Conservation (phyloP, 2,113 vertebrate genomes). For the Echinops telfairi region DNA sequence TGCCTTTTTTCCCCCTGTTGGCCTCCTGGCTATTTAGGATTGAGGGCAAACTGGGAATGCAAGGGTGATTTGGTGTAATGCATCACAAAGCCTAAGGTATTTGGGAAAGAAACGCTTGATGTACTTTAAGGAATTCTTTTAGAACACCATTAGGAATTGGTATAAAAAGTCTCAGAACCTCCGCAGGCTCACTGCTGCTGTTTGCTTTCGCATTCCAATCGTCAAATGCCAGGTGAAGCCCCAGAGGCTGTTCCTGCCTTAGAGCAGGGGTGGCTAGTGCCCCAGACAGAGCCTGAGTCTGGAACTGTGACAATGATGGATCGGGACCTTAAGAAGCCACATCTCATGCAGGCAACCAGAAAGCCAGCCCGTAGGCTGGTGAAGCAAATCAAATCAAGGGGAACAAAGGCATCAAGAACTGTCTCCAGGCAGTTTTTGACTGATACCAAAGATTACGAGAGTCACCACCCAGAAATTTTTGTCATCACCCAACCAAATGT, state of each 20-base stretch:
- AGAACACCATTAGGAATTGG: too few relatives aligned
- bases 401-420: slow-evolving; percentile 92
- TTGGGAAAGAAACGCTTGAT: too few relatives aligned
- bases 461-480: slow-evolving; percentile 96
- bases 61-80: too few relatives aligned
- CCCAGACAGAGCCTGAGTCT: too few relatives aligned
- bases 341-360: slow-evolving; percentile 92
- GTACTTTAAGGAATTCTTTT: too few relatives aligned
- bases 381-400: slow-evolving; percentile 89
- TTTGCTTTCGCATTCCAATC: too few relatives aligned
- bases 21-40: too few relatives aligned
- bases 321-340: slow-evolving; percentile 94
- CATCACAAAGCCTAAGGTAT: too few relatives aligned
- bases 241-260: not conserved
- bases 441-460: slow-evolving; percentile 93
- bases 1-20: too few relatives aligned
- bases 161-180: too few relatives aligned
- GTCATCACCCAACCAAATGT: slow-evolving; percentile 88
- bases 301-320: slow-evolving; percentile 94
- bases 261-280: not conserved
- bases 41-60: too few relatives aligned
- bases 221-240: not conserved
- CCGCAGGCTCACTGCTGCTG: too few relatives aligned
- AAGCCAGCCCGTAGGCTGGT: slow-evolving; percentile 94
- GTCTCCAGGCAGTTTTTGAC: slow-evolving; percentile 95